Evolutionary conservation across 2,113 vertebrate species (phyloP).

Genomic region (Zapornia atra): DNA sequence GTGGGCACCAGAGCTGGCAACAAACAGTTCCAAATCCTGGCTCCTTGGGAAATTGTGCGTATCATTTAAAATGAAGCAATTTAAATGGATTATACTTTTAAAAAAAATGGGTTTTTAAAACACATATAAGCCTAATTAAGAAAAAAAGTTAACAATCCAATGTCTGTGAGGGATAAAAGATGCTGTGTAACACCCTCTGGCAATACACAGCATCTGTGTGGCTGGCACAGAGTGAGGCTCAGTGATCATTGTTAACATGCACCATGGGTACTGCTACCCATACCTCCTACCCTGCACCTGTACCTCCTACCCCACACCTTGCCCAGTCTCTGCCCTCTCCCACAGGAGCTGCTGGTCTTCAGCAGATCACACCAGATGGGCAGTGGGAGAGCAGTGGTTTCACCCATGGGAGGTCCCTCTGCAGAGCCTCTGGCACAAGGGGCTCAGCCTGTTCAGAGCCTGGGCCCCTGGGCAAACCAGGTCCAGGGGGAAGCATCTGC

Average conservation of each 20-base stretch:
- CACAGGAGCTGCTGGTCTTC: background rate
- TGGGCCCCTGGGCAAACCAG: fast-evolving
- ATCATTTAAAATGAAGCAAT: background rate
- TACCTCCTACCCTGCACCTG: background rate
- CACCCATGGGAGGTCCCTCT: background rate
- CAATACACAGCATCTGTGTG: background rate
- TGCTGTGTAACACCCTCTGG: background rate
- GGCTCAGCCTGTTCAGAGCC: background rate
- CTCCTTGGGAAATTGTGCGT: constrained; percentile 26
- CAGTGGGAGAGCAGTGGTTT: background rate
- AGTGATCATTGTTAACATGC: background rate
- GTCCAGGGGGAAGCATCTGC: background rate
- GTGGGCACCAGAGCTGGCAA: constrained; percentile 51
- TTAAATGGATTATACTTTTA: background rate
- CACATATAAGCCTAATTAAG: background rate
- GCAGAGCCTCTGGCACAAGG: background rate
- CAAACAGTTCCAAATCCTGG: constrained; percentile 23
- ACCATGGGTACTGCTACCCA: background rate
- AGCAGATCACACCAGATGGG: too few relatives aligned
- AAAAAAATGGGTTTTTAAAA: background rate
- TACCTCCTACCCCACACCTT: background rate
- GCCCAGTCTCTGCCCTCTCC: background rate
- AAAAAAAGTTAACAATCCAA: background rate
- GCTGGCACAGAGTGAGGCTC: background rate
- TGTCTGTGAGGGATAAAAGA: constrained; percentile 9